These are phyloP conservation scores for Porites lobata DNA, from an alignment of 92 coral and sea anemone species.

Conservation along the genomic window DNA sequence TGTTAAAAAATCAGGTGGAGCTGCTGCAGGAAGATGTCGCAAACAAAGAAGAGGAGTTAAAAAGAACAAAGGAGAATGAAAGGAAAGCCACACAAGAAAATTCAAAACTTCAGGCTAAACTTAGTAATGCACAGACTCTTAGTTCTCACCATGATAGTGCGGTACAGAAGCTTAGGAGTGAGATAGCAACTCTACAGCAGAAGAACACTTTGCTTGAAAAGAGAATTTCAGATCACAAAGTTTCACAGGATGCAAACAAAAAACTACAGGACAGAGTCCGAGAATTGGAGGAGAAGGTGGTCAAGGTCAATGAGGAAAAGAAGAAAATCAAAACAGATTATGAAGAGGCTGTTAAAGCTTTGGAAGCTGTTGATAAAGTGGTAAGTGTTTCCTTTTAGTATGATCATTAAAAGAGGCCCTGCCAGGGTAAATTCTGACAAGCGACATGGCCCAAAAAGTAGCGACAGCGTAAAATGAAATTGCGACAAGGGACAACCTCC, in stretches of 20 bases:
- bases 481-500: too few species aligned
- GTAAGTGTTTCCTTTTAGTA: conserved; percentile 57
- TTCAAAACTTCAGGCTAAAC: conserved; percentile 76
- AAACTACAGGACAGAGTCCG: conserved; percentile 84
- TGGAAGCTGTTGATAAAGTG: conserved; percentile 99
- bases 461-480: too few species aligned
- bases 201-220: conserved; percentile 66
- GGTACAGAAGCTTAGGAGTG: conserved; percentile 59
- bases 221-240: conserved; percentile 57
- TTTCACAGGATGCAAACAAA: conserved; percentile 62
- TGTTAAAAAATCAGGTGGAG: conserved; percentile 43
- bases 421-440: too few species aligned
- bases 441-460: too few species aligned
- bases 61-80: conserved; percentile 50
- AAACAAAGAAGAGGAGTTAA: conserved; percentile 53
- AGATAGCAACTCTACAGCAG: conserved; percentile 63
- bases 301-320: conserved; percentile 79
- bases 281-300: conserved; percentile 90
- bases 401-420: too few species aligned
- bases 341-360: conserved; percentile 96
- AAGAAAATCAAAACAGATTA: conserved; percentile 85
- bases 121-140: conserved; percentile 78
- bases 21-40: background rate
- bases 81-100: conserved; percentile 72
- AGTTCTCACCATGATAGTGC: conserved; percentile 60